Evolutionary conservation across 2,888 invertebrate species (phyloP), one percentile per base, ranked within the genome.

Genomic region (Pammene fasciana): DNA sequence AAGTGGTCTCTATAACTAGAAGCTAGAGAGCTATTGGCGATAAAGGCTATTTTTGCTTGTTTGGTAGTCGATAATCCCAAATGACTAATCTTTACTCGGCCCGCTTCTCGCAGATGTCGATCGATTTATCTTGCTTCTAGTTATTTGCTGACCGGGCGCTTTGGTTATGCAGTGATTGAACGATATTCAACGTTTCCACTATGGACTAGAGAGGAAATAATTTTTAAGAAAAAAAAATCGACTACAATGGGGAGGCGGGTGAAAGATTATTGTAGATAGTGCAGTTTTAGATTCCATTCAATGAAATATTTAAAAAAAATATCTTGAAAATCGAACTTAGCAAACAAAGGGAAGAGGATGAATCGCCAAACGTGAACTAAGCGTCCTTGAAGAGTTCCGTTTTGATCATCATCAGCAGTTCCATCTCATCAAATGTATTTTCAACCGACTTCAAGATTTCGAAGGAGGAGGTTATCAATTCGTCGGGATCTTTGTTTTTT

Each of bases 51-150:
- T 61, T 46, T 72, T 75, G 75, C 67, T 67, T 26, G 62, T 54
- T 54, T 61, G 64, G 71, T 52, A 43, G 67, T 18, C 64, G 75
- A 77, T 85, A 86, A 85, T 88, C 85, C 86, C 84, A 86, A 89
- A 86, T 86, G 88, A 87, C 85, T 90, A 90, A 90, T 90, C 88
- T 86, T 80, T 76, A 36, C 78, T 80, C 79, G 4, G 82, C 80
- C 86, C 81, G 89, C 86, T 87, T 84, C 83, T 85, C 80, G 83
- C 87, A 87, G 85, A 87, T 86, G 88, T 82, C 84, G 82, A 86
- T 87, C 88, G 86, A 89, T 90, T 90, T 88, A 88, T 90, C 88
- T 88, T 86, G 79, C 80, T 87, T 87, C 83, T 82, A 84, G 83
- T 87, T 86, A 86, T 85, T 71, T 71, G 80, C 75, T 84, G 84